Base-by-base conservation (phyloP, 1,140 invertebrate species). In the Atta colombica region DNA sequence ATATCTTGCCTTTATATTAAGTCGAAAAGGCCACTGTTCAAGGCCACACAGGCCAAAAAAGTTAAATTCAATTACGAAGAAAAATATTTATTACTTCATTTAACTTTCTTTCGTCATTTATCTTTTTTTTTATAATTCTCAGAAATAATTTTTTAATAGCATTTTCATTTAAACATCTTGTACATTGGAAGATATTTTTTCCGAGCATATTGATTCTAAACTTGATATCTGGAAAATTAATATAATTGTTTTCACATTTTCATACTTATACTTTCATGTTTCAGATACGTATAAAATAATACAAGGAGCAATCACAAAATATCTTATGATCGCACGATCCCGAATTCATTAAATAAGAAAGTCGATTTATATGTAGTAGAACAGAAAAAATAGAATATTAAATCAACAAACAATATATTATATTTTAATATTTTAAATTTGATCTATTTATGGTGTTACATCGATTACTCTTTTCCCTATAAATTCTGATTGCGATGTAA, bases 11-110 rank as follows among this genome's bases (percentile, higher is more conserved):
- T 91, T 91, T 93, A 93, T 86, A 93, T 94, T 93, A 93, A 93
- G 90, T 94, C 92, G 91, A 94, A 94, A 94, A 94, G 94, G 94
- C 93, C 94, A 94, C 94, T 89, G 86, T 94, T 93, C 91, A 94
- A 94, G 94, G 94, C 94, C 93, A 94, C 93, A 94, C 93, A 93
- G 93, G 93, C 93, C 93, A 93, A 92, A 92, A 93, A 93, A 68
- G 92, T 91, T 87, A 90, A 92, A 91, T 92, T 89, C 87, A 92
- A 91, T 91, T 65, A 91, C 90, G 84, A 86, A 86, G 78, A 88
- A 87, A 28, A 82, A 58, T 68, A 55, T 58, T 58, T 77, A 35
- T 81, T 86, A 85, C 68, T 75, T 81, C 63, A 25, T 25, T 25
- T 25, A 3, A 77, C 84, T 77, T 89, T 45, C 82, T 49, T 90